A percentile compares a stretch with the other conserved stretches of the same genome.
These are phyloP conservation scores for Eupithecia insigniata DNA, from an alignment of 2,888 invertebrate genomes.

Conservation along the genomic window DNA sequence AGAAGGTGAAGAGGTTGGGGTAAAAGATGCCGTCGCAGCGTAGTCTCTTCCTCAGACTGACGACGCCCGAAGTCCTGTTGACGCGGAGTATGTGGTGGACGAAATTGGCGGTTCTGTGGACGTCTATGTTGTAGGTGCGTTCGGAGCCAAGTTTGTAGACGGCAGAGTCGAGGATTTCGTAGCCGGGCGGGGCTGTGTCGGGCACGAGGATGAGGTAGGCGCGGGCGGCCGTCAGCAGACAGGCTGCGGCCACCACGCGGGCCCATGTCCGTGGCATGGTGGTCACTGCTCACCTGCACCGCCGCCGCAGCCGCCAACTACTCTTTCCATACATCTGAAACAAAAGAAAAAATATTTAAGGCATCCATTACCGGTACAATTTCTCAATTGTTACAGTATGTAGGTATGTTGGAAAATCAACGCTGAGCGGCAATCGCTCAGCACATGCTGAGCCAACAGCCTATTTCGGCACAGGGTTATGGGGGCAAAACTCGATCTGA, in stretches of 20 bases:
- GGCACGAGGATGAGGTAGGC: conserved; percentile 85
- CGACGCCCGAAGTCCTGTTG: conserved; percentile 89
- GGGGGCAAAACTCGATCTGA: too few species aligned
- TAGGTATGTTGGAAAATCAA: too few species aligned
- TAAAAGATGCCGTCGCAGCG: conserved; percentile 92
- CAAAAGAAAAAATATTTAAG: conserved; percentile 33
- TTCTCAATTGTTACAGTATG: neutral
- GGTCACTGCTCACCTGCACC: conserved; percentile 70
- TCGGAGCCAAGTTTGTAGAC: conserved; percentile 92
- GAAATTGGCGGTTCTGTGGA: conserved; percentile 92
- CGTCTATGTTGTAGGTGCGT: conserved; percentile 90
- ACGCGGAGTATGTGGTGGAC: conserved; percentile 91
- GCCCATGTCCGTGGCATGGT: conserved; percentile 64
- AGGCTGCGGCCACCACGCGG: conserved; percentile 61
- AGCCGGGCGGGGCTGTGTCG: conserved; percentile 85
- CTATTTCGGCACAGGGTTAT: too few species aligned
- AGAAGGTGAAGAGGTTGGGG: conserved; percentile 93
- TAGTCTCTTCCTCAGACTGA: conserved; percentile 88
- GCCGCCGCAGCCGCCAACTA: conserved; percentile 69
- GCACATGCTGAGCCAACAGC: too few species aligned
- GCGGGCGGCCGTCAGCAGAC: conserved; percentile 63
- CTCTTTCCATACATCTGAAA: conserved; percentile 69
- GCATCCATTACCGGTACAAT: too few species aligned
- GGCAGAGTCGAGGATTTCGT: conserved; percentile 90
- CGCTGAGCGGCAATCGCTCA: too few species aligned